These are phyloP conservation scores for Idaea aversata DNA, from an alignment of 2,888 invertebrate genomes.

Conservation along the genomic window DNA sequence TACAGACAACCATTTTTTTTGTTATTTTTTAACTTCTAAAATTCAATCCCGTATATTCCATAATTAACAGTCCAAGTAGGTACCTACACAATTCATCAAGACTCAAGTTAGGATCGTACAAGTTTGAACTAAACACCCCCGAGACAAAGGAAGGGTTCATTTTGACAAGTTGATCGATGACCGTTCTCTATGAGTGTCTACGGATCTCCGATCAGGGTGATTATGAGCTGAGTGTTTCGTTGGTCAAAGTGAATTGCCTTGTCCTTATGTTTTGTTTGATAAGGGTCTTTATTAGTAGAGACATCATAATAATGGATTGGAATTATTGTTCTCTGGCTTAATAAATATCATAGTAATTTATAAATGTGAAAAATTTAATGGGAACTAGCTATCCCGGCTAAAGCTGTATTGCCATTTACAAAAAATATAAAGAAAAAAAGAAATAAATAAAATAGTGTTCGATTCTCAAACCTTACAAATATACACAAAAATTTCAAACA, in stretches of 20 bases:
- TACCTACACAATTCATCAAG: slow-evolving; percentile 29
- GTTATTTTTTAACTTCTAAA: background rate
- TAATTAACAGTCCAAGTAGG: slow-evolving; percentile 13
- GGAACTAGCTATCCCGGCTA: no score
- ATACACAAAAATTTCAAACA: no score
- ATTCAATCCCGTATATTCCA: background rate
- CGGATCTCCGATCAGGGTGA: slow-evolving; percentile 33
- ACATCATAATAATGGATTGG: background rate
- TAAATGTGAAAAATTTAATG: no score
- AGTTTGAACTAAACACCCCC: slow-evolving; percentile 29
- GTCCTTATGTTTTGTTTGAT: background rate
- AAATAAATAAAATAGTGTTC: no score
- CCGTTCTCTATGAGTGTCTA: slow-evolving; percentile 27
- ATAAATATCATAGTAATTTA: background rate
- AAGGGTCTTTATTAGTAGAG: background rate
- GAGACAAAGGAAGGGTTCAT: slow-evolving; percentile 35
- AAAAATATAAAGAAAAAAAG: no score
- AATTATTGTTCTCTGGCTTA: background rate
- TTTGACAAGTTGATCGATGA: slow-evolving; percentile 36
- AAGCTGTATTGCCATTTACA: no score
- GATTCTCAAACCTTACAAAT: no score
- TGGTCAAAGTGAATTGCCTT: background rate
- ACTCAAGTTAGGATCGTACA: slow-evolving; percentile 26
- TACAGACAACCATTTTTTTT: no score
- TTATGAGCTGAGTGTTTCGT: slow-evolving; percentile 11